These are phyloP conservation scores for Tetramorium simillimum DNA, from an alignment of 1,140 invertebrate species.

Conservation along the genomic window DNA sequence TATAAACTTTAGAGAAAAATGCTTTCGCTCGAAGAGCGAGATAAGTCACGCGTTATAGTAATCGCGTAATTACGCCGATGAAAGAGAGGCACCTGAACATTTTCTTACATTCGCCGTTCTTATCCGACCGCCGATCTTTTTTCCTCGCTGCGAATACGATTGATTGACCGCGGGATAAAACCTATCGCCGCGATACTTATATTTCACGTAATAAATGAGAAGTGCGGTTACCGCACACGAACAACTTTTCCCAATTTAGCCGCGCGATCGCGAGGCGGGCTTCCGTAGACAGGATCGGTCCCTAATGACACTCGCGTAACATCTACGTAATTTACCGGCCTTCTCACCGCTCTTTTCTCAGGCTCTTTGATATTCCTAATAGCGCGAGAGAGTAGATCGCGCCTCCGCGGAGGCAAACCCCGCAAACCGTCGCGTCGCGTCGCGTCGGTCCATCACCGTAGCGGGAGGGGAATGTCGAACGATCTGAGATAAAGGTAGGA, in stretches of 20 bases:
- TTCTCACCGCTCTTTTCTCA: background rate
- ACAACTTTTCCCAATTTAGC: constrained; percentile 30
- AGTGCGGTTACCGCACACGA: background rate
- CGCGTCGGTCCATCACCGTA: background rate
- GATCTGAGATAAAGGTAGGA: constrained; percentile 41
- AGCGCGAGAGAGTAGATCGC: constrained; percentile 15
- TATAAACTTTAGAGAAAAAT: constrained; percentile 51
- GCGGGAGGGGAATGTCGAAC: constrained; percentile 31
- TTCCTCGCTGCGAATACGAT: background rate
- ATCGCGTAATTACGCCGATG: constrained; percentile 22
- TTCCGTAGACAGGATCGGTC: constrained; percentile 12
- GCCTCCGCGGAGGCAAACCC: constrained; percentile 13
- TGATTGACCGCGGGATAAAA: constrained; percentile 26
- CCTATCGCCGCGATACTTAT: constrained; percentile 16
- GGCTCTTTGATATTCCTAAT: constrained; percentile 55
- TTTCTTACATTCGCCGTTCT: background rate
- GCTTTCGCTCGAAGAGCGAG: background rate
- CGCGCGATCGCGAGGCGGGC: background rate
- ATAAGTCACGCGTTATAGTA: constrained; percentile 16
- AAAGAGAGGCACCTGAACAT: background rate
- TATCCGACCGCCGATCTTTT: constrained; percentile 13
- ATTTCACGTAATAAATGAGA: constrained; percentile 47
- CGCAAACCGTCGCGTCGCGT: too few species aligned
- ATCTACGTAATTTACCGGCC: constrained; percentile 31
- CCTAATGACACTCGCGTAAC: constrained; percentile 34